Evolutionary conservation across 2,888 invertebrate species (phyloP).

Genomic region (Clostera curtula): DNA sequence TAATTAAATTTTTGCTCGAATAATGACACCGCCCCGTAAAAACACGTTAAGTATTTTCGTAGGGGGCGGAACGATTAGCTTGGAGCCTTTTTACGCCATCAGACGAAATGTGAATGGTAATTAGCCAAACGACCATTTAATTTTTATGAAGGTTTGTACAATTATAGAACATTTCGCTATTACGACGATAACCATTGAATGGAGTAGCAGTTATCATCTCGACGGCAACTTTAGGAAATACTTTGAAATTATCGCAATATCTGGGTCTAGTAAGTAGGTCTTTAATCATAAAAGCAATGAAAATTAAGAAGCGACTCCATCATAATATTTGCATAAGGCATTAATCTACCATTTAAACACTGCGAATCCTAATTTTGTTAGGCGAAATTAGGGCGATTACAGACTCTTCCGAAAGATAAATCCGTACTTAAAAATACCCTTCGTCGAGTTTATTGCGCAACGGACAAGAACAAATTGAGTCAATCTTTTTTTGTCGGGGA

Average conservation of each 20-base stretch:
- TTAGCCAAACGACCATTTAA: constrained; percentile 17
- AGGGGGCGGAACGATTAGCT: constrained; percentile 21
- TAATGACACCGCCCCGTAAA: constrained; percentile 34
- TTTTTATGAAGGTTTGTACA: constrained; percentile 11
- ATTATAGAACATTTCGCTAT: constrained; percentile 6
- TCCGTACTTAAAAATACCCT: constrained; percentile 62
- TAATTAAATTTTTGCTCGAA: constrained; percentile 59
- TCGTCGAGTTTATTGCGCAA: constrained; percentile 63
- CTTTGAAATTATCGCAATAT: background rate
- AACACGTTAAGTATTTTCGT: constrained; percentile 29
- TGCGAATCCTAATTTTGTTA: constrained; percentile 43
- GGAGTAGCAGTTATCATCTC: constrained; percentile 4
- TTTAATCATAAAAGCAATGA: constrained; percentile 19
- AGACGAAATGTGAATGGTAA: constrained; percentile 22
- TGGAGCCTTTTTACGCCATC: constrained; percentile 24
- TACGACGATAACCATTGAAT: background rate
- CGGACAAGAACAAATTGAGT: constrained; percentile 73
- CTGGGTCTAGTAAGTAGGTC: constrained; percentile 3
- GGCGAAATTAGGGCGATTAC: constrained; percentile 55
- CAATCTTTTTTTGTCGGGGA: constrained; percentile 66
- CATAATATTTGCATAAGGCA: constrained; percentile 36
- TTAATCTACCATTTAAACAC: constrained; percentile 41
- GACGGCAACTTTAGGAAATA: background rate
- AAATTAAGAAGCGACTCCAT: constrained; percentile 21
- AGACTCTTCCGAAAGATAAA: constrained; percentile 56